Percentiles rank a stretch among this genome's conserved stretches.
Conservation (phyloP, 1,140 invertebrate genomes). For the Anagrus nilaparvatae region DNA sequence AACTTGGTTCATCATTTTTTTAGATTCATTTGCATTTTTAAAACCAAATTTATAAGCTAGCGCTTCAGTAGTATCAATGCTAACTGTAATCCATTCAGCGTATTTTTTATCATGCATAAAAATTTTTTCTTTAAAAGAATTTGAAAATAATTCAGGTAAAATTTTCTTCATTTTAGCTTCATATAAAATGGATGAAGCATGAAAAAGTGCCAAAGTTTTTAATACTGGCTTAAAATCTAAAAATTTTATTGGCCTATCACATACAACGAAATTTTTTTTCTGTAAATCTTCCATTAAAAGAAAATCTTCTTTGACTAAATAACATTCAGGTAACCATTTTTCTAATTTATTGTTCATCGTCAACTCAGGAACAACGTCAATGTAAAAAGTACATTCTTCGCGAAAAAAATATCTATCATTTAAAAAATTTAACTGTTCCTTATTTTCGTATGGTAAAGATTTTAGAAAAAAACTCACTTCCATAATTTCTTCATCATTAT, state of each 20-base stretch:
- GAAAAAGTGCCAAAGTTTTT: neutral
- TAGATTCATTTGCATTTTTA: too few relatives aligned
- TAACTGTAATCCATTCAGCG: too few relatives aligned
- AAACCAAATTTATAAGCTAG: too few relatives aligned
- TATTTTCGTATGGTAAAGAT: neutral
- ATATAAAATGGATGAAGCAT: neutral
- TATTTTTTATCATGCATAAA: too few relatives aligned
- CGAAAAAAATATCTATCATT: neutral
- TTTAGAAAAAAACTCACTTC: conserved; percentile 2
- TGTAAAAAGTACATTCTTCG: neutral
- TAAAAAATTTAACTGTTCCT: neutral
- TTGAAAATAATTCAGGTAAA: too few relatives aligned
- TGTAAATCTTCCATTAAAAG: neutral
- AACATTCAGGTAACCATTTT: neutral
- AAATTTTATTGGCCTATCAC: neutral
- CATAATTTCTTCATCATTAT: too few relatives aligned
- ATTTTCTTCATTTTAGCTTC: neutral
- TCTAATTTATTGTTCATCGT: neutral
- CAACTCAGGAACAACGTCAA: neutral
- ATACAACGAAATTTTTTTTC: neutral
- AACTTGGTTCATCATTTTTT: too few relatives aligned
- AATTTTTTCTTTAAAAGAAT: too few relatives aligned
- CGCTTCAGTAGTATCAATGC: too few relatives aligned
- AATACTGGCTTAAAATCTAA: neutral
- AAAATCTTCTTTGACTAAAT: neutral